Evolutionary conservation across 1,140 invertebrate species (phyloP), one percentile per base, ranked within the genome.

Genomic region (Diprion similis): DNA sequence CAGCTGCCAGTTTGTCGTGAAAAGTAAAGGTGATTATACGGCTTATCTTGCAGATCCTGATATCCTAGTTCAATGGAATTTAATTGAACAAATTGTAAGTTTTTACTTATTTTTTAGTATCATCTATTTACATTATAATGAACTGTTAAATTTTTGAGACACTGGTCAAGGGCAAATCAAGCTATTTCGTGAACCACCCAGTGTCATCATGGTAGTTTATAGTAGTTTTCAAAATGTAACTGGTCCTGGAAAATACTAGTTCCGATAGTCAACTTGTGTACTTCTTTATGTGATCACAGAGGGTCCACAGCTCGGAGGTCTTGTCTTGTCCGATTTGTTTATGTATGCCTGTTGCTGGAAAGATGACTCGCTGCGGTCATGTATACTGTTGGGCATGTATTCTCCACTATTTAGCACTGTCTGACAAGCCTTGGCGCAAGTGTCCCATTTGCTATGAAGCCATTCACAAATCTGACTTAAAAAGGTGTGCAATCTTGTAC

Each of bases 371-470:
- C 47, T 99, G 98, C 89, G 97, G 97, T 24, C 98, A 99, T 85
- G 93, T 97, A 73, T 99, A 96, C 83, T 99, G 98, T 85, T 99
- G 96, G 96, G 90, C 96, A 0, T 99, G 98, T 83, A 92, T 98
- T 79, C 90, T 99, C 19, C 97, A 98, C 85, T 99, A 99, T 87
- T 89, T 98, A 73, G 91, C 95, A 17, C 86, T 97, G 2, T 93
- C 93, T 66, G 95, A 98, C 79, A 94, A 95, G 87, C 82, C 90
- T 68, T 91, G 91, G 91, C 86, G 93, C 77, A 91, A 93, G 82
- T 98, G 97, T 87, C 97, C 97, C 0, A 97, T 98, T 75, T 98
- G 97, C 85, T 93, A 93, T 81, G 93, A 95, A 81, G 89, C 91
- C 1, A 88, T 98, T 70, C 89, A 93, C 75, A 93, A 93, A 82